These are phyloP conservation scores for Phalangium opilio DNA, from an alignment of 2,888 invertebrate genomes.

Conservation along the genomic window DNA sequence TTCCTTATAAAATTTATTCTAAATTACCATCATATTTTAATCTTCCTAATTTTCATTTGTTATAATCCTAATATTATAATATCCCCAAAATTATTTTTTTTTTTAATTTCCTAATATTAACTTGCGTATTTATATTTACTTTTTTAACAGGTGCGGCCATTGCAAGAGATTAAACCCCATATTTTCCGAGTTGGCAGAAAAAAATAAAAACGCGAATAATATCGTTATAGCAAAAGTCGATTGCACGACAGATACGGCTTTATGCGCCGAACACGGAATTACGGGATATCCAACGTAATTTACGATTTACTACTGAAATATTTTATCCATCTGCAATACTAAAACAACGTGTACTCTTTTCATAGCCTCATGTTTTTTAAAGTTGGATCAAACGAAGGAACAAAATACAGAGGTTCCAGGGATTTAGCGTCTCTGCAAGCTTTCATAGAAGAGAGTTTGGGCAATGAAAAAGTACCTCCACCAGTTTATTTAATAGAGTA, in stretches of 20 bases:
- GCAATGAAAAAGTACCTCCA: slow-evolving; percentile 21
- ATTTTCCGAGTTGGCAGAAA: slow-evolving; percentile 47
- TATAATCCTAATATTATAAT: too few species aligned
- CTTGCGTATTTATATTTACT: too few species aligned
- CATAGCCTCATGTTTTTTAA: slow-evolving; percentile 58
- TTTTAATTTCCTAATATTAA: too few species aligned
- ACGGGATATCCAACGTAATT: slow-evolving; percentile 48
- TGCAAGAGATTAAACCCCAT: slow-evolving; percentile 59
- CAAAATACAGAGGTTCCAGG: slow-evolving; percentile 60
- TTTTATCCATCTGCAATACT: too few species aligned
- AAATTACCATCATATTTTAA: too few species aligned
- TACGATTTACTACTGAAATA: slow-evolving; percentile 6
- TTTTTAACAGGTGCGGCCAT: slow-evolving; percentile 58
- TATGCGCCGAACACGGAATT: slow-evolving; percentile 58
- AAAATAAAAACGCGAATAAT: slow-evolving; percentile 7
- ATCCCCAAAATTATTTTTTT: too few species aligned
- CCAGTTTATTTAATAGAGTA: too few species aligned
- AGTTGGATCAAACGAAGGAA: slow-evolving; percentile 43
- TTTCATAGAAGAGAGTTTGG: slow-evolving; percentile 58
- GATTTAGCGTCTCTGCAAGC: slow-evolving; percentile 58
- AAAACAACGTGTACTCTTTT: not conserved
- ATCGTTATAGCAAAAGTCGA: slow-evolving; percentile 17
- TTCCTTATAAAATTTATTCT: too few species aligned
- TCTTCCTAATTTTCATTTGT: too few species aligned
- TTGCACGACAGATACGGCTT: slow-evolving; percentile 41